Base-by-base conservation (phyloP, 2,797 vertebrate genomes). In the Neosilurus hyrtlii region DNA sequence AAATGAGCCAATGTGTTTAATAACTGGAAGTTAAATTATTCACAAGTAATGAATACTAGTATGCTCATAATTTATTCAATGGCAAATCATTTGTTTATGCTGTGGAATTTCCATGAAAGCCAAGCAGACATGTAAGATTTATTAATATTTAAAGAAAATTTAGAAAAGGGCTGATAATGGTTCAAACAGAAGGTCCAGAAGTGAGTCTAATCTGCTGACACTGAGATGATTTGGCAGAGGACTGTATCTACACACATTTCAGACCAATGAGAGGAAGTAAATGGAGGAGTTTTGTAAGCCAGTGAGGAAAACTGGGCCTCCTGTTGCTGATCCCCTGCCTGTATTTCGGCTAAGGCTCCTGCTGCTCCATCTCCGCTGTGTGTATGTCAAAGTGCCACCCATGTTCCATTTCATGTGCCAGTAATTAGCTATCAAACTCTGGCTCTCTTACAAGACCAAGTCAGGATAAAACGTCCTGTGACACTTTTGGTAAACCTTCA, bases 391-490 rank as follows among this genome's bases (percentile, higher is more conserved):
- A 92, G 90, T 87, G 85, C 86, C 86, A 79, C 83, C 86, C 80
- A 82, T 61, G 82, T 81, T 90, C 86, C 56, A 86, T 93, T 92
- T 93, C 90, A 92, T 91, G 90, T 90, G 88, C 83, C 73, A 77
- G 83, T 91, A 93, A 93, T 94, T 93, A 94, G 90, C 87, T 88
- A 86, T 89, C 88, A 87, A 83, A 88, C 73, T 66, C 85, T 87
- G 30, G 81, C 84, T 89, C 88, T 86, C 88, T 80, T 79, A 83
- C 84, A 84, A 87, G 79, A 88, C 90, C 89, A 89, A 91, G 89
- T 90, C 86, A 85, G 76, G 91, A 90, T 90, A 86, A 92, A 91
- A 91, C 72, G 59, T 86, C 86, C 85, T 30, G 81, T 85, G 82
- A 87, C 83, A 81, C 86, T 92, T 84, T 88, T 86, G 57, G 82